These are phyloP conservation scores for Drosophila lutescens DNA, from an alignment of 2,888 invertebrate species.

Conservation along the genomic window DNA sequence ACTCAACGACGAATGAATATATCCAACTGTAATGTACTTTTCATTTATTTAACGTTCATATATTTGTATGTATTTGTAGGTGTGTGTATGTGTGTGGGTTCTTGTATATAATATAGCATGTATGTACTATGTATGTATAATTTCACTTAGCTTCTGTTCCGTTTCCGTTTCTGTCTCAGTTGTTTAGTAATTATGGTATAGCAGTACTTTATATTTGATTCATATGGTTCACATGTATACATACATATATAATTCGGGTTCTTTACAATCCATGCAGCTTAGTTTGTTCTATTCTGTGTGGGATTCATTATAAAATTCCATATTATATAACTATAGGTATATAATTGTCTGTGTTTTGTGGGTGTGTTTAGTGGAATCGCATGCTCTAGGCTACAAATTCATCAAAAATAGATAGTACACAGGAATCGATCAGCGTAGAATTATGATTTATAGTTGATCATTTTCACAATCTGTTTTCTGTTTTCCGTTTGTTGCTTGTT, in stretches of 20 bases:
- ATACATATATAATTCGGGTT: constrained; percentile 3
- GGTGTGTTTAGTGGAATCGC: constrained; percentile 28
- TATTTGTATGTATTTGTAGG: constrained; percentile 16
- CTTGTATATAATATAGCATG: constrained; percentile 27
- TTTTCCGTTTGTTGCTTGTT: neutral
- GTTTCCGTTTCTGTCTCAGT: constrained; percentile 16
- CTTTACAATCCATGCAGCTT: constrained; percentile 31
- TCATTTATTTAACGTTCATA: constrained; percentile 42
- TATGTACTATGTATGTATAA: constrained; percentile 23
- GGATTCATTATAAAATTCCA: constrained; percentile 31
- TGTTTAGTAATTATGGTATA: constrained; percentile 15
- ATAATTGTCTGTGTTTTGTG: constrained; percentile 24
- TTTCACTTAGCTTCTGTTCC: constrained; percentile 37
- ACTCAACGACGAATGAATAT: neutral
- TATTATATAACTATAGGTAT: constrained; percentile 27
- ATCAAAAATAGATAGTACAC: constrained; percentile 42
- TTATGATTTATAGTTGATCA: constrained; percentile 1
- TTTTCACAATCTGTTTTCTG: neutral
- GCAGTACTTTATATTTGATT: constrained; percentile 39
- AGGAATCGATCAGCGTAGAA: constrained; percentile 1
- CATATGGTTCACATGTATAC: constrained; percentile 6
- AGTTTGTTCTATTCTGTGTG: constrained; percentile 1
- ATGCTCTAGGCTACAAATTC: constrained; percentile 43
- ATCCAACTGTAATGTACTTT: constrained; percentile 23
- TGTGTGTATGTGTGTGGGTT: constrained; percentile 11